phyloP scores from a whole-genome alignment of 1,140 invertebrate species.

The Cydia pomonella region DNA sequence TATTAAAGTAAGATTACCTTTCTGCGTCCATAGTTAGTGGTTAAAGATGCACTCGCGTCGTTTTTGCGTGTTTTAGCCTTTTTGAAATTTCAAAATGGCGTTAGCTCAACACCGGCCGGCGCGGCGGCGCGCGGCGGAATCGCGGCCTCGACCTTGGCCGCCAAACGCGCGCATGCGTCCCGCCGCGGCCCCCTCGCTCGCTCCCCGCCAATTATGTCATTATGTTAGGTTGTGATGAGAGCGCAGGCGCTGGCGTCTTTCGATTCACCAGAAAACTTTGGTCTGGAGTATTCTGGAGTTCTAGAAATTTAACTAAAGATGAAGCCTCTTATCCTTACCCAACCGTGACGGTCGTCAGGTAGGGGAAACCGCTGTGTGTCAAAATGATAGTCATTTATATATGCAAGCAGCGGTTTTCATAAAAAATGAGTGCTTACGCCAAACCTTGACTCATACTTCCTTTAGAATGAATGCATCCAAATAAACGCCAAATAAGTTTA shows the following conservation, averaged over 20 bases:
- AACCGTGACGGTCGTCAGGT: neutral
- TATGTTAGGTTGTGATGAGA: constrained; percentile 49
- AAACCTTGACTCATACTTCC: neutral
- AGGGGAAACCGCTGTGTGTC: neutral
- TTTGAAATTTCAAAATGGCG: constrained; percentile 58
- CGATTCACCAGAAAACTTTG: constrained; percentile 9
- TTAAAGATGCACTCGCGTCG: constrained; percentile 57
- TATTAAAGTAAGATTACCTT: constrained; percentile 46
- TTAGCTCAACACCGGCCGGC: constrained; percentile 61
- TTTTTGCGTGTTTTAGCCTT: constrained; percentile 65
- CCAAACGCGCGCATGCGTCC: constrained; percentile 76
- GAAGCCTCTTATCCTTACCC: neutral
- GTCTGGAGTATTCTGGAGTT: neutral
- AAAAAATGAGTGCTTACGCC: neutral
- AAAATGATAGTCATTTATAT: neutral
- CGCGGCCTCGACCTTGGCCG: constrained; percentile 79
- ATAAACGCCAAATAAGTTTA: neutral
- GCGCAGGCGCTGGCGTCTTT: constrained; percentile 16
- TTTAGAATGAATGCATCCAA: neutral
- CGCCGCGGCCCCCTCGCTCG: constrained; percentile 59
- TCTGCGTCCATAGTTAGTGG: constrained; percentile 30
- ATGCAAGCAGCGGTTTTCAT: neutral
- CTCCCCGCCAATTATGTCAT: constrained; percentile 77
- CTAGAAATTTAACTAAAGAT: neutral
- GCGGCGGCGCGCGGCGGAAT: constrained; percentile 75